Evolutionary conservation across 2,797 vertebrate species (phyloP).

Genomic region (Sebastes matsubarae): DNA sequence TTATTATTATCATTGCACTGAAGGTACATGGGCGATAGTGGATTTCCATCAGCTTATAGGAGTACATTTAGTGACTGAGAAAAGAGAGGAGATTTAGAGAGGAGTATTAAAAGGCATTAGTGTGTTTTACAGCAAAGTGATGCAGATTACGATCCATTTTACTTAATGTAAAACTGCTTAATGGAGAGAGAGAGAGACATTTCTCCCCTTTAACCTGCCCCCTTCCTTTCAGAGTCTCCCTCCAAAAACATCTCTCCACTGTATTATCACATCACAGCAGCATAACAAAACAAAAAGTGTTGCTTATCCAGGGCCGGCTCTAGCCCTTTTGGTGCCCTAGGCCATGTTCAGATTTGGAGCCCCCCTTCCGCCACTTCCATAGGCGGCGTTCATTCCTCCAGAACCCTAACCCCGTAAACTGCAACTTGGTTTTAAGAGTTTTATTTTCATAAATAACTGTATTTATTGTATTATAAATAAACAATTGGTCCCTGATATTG

Average conservation of each 20-base stretch:
- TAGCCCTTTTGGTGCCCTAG: fast-evolving
- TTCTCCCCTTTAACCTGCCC: conserved; percentile 22
- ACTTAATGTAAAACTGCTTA: conserved; percentile 36
- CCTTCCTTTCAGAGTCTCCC: conserved; percentile 10
- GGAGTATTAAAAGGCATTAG: conserved; percentile 54
- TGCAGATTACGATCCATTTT: conserved; percentile 52
- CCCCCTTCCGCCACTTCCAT: too few species aligned
- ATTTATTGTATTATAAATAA: too few species aligned
- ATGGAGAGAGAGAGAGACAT: conserved; percentile 30
- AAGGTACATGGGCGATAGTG: neutral
- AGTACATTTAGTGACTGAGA: neutral
- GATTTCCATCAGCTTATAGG: conserved; percentile 33
- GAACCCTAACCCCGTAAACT: too few species aligned
- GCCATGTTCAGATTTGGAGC: too few species aligned
- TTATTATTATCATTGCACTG: too few species aligned
- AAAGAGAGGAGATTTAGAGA: neutral
- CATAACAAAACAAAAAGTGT: neutral
- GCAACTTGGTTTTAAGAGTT: too few species aligned
- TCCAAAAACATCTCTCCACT: neutral
- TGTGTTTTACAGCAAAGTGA: conserved; percentile 46
- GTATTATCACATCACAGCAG: neutral
- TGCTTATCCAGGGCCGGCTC: neutral
- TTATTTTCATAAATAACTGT: too few species aligned
- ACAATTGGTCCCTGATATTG: too few species aligned
- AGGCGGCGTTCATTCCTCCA: fast-evolving